Conservation (phyloP, 2,113 vertebrate genomes). For the Dunckerocampus dactyliophorus region DNA sequence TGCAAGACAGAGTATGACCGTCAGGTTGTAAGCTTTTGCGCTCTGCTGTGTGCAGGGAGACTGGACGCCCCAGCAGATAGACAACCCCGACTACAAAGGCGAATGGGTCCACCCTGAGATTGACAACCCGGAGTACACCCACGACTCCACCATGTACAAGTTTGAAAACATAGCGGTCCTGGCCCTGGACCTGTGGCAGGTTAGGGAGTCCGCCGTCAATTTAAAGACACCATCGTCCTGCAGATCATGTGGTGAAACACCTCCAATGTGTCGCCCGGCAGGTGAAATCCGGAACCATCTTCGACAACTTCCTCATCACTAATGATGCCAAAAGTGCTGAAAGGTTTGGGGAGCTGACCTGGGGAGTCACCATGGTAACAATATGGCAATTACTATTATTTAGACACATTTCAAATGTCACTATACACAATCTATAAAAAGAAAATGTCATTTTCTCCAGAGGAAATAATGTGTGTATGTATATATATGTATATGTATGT, state of each 20-base stretch:
- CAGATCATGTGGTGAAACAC: not conserved
- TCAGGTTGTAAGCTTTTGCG: not conserved
- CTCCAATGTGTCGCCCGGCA: constrained; percentile 30
- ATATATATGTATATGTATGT: too few relatives aligned
- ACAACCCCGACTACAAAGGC: constrained; percentile 75
- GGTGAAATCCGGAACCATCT: constrained; percentile 83
- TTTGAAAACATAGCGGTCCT: constrained; percentile 75
- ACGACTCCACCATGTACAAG: constrained; percentile 65
- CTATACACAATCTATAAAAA: too few relatives aligned
- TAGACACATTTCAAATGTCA: too few relatives aligned
- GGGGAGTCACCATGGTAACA: constrained; percentile 75
- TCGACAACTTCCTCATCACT: constrained; percentile 80
- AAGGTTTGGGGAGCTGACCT: constrained; percentile 75
- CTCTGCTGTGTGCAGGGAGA: constrained; percentile 58
- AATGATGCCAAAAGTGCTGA: constrained; percentile 77
- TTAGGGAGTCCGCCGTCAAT: not conserved
- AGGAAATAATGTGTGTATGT: too few relatives aligned
- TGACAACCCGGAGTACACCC: constrained; percentile 68
- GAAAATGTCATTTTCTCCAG: too few relatives aligned
- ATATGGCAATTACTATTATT: too few relatives aligned
- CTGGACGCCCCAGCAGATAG: constrained; percentile 76
- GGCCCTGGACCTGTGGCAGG: constrained; percentile 86
- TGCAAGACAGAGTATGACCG: not conserved
- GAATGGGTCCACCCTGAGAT: constrained; percentile 78
- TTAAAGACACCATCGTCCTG: not conserved